Conservation (phyloP, 1,140 invertebrate species). For the Lepidurus couesii region DNA sequence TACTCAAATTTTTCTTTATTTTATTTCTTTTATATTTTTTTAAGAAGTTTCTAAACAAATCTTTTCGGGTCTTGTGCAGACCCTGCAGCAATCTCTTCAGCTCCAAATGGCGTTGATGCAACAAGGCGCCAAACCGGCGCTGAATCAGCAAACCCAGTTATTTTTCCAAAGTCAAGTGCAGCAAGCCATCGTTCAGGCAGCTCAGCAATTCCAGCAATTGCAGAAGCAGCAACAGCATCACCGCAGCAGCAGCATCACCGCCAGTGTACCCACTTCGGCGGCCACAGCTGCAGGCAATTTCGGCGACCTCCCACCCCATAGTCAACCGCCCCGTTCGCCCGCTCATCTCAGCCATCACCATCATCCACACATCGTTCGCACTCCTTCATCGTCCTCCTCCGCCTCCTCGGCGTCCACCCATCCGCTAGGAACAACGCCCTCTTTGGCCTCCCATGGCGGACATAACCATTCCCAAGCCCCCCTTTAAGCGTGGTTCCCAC, state of each 20-base stretch:
- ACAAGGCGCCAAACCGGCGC: constrained; percentile 51
- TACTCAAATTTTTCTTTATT: too few relatives aligned
- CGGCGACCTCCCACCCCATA: constrained; percentile 37
- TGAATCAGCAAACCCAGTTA: constrained; percentile 61
- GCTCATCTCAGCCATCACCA: constrained; percentile 28
- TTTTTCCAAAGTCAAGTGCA: constrained; percentile 74
- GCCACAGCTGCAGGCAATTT: constrained; percentile 40
- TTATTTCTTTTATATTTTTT: too few relatives aligned
- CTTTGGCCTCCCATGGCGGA: constrained; percentile 24
- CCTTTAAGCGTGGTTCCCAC: too few relatives aligned
- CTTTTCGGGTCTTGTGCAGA: too few relatives aligned
- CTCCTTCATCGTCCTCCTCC: constrained; percentile 35
- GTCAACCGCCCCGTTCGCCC: constrained; percentile 34
- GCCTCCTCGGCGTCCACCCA: constrained; percentile 37
- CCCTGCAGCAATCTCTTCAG: constrained; percentile 56
- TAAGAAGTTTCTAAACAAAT: too few relatives aligned
- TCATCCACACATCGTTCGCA: constrained; percentile 26
- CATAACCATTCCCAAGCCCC: constrained; percentile 40
- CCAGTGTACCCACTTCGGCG: constrained; percentile 37
- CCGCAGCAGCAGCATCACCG: constrained; percentile 38
- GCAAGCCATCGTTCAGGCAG: constrained; percentile 72
- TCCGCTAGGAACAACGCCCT: constrained; percentile 27
- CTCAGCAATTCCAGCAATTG: constrained; percentile 71
- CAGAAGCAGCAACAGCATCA: constrained; percentile 63
- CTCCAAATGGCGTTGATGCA: constrained; percentile 62